Evolutionary conservation across 2,797 vertebrate species (phyloP).

Genomic region (Gobio occitaniae): DNA sequence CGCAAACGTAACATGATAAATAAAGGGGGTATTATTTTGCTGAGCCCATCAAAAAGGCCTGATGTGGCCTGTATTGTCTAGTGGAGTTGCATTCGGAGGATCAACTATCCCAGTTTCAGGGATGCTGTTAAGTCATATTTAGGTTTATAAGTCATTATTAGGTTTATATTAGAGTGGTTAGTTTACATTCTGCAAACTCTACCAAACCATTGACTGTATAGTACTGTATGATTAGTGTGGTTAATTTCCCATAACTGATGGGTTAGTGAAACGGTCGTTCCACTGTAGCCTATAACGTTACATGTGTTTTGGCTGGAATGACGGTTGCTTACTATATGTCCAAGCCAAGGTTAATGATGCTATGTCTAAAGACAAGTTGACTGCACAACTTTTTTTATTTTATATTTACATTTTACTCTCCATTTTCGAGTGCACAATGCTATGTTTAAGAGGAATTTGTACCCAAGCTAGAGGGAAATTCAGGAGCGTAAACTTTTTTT

Average conservation of each 20-base stretch:
- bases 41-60: conserved; percentile 39
- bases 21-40: conserved; percentile 25
- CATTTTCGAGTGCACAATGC: too few relatives aligned
- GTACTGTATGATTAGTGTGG: background rate
- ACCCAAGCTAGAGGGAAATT: background rate
- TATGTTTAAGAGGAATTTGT: background rate
- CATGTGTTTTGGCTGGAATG: too few relatives aligned
- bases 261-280: background rate
- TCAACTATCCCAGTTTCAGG: conserved; percentile 1
- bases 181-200: background rate
- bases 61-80: conserved; percentile 52
- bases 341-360: background rate
- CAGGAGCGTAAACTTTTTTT: background rate
- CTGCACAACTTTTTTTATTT: background rate
- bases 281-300: too few relatives aligned
- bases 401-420: too few relatives aligned
- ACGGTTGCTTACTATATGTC: background rate
- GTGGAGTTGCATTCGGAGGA: background rate
- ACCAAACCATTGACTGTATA: background rate
- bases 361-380: background rate
- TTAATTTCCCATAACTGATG: conserved; percentile 5
- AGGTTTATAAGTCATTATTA: background rate
- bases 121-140: background rate
- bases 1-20: background rate
- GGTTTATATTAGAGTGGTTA: background rate